These are phyloP conservation scores for Chydorus sphaericus DNA, from an alignment of 2,888 invertebrate species.

Conservation along the genomic window DNA sequence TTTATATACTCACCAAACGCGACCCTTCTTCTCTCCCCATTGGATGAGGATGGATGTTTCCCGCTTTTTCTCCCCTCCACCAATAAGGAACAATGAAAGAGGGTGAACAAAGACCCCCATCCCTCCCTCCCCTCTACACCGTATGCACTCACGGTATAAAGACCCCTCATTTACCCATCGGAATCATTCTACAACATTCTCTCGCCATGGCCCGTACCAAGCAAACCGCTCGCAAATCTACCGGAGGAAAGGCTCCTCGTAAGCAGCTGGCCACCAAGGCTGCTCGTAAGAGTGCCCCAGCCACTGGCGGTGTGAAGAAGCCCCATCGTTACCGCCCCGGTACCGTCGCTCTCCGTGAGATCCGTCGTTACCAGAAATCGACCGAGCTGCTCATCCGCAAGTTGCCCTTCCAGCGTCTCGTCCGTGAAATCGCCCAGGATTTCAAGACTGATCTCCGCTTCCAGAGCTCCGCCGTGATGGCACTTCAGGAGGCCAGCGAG, in stretches of 20 bases:
- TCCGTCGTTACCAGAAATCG: constrained; percentile 36
- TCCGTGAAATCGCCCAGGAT: constrained; percentile 30
- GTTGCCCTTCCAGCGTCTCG: constrained; percentile 35
- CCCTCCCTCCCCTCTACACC: not conserved
- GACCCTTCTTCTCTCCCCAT: too few species aligned
- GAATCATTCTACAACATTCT: not conserved
- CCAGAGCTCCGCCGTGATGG: constrained; percentile 14
- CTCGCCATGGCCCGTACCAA: constrained; percentile 81
- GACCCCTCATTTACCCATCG: not conserved
- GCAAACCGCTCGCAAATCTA: constrained; percentile 93
- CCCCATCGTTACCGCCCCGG: constrained; percentile 36
- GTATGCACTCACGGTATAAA: not conserved
- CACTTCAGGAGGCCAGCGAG: constrained; percentile 65
- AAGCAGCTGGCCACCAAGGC: constrained; percentile 89
- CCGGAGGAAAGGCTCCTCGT: constrained; percentile 91
- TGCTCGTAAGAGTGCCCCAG: constrained; percentile 55
- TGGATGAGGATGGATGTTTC: too few species aligned
- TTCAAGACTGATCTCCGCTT: constrained; percentile 23
- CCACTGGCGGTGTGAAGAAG: constrained; percentile 36
- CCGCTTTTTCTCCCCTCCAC: too few species aligned
- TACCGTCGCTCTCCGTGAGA: constrained; percentile 38
- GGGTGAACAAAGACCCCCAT: too few species aligned
- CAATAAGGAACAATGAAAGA: too few species aligned
- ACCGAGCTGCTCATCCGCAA: constrained; percentile 36
- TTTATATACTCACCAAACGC: too few species aligned